phyloP scores from a whole-genome alignment of 2,888 invertebrate genomes.

The Drosophila kuntzei region DNA sequence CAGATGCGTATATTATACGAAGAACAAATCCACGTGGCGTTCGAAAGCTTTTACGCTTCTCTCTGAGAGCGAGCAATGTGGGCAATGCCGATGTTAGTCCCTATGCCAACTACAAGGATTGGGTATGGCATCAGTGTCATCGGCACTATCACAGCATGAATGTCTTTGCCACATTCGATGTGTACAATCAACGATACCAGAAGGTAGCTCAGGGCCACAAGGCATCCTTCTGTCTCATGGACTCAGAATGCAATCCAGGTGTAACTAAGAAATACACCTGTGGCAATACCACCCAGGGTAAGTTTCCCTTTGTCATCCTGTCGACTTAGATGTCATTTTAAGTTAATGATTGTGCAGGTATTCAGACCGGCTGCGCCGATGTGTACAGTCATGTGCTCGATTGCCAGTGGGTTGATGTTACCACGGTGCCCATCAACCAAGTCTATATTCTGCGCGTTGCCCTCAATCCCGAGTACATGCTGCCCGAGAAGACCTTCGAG shows the following conservation, averaged over 20 bases:
- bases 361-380: constrained; percentile 78
- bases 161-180: constrained; percentile 80
- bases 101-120: constrained; percentile 79
- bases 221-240: constrained; percentile 82
- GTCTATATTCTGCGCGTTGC: constrained; percentile 77
- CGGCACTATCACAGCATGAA: constrained; percentile 82
- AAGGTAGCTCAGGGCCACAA: constrained; percentile 82
- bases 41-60: constrained; percentile 77
- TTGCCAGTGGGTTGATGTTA: constrained; percentile 83
- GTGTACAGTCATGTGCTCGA: constrained; percentile 73
- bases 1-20: constrained; percentile 77
- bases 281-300: constrained; percentile 80
- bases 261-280: constrained; percentile 65
- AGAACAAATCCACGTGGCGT: constrained; percentile 64
- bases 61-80: constrained; percentile 79
- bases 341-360: constrained; percentile 55
- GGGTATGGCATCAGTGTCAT: constrained; percentile 83
- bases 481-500: constrained; percentile 79
- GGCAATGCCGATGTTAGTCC: constrained; percentile 81
- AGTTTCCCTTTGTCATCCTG: background rate
- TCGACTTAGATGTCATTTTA: background rate
- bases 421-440: constrained; percentile 70
- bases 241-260: constrained; percentile 69
- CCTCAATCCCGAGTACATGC: constrained; percentile 78
- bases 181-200: constrained; percentile 68